Evolutionary conservation across 1,140 invertebrate genomes (phyloP), one percentile per base, ranked within the genome.

Genomic region (Onthophagus taurus): DNA sequence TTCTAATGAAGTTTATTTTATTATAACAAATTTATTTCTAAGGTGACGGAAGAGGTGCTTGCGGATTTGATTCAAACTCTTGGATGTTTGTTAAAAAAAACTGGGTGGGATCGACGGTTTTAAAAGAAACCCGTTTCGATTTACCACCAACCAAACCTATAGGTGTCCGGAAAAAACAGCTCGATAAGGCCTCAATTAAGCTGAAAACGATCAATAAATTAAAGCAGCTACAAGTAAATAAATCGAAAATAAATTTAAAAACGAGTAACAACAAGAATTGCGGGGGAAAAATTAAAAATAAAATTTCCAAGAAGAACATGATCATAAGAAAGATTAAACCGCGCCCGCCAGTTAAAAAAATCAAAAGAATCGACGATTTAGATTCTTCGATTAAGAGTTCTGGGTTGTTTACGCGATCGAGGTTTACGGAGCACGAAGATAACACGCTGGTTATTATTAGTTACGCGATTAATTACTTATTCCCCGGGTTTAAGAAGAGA

Each of bases 21-120:
- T n/a, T n/a, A n/a, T n/a, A n/a, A n/a, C n/a, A n/a, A n/a, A n/a
- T n/a, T n/a, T n/a, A n/a, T n/a, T n/a, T n/a, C n/a, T n/a, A n/a
- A n/a, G n/a, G n/a, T 1, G 83, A 88, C 65, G 66, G 66, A 5
- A 64, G 70, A 43, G 85, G 85, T 1, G 83, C 83, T 4, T 82
- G 74, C 31, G 85, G 85, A 4, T 63, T 83, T 0, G 81, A 85
- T 60, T 83, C 82, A 0, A 63, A 71, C 1, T 63, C 86, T 21
- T 87, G 77, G 61, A 57, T 77, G 20, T 80, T 85, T 60, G 59
- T 82, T 1, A 77, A 78, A 49, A 66, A 78, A 4, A 84, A 83
- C 51, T 86, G 83, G 83, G 70, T 69, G 29, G 73, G 68, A 65
- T 55, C 45, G 2, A 35, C 19, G 20, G 34, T 2, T 47, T 24